A percentile compares a stretch with the other conserved stretches of the same genome.
Evolutionary conservation across 2,113 vertebrate species (phyloP).

Genomic region (Rhizomys pruinosus): DNA sequence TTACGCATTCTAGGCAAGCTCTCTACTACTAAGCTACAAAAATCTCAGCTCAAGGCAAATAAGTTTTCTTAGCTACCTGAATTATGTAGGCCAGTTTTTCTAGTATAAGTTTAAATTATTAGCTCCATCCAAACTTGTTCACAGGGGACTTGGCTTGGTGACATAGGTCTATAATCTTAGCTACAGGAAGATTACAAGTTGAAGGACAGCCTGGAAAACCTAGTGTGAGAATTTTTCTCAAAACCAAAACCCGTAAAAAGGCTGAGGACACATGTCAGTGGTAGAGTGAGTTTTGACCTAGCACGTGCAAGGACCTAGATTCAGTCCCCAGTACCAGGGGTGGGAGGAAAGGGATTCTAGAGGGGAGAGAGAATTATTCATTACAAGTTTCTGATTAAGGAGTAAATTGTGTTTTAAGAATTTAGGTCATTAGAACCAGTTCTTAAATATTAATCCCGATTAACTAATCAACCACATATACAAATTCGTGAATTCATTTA

Average conservation of each 20-base stretch:
- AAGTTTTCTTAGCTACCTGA: neutral
- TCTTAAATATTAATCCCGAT: neutral
- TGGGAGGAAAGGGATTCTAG: neutral
- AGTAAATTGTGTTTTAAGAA: slow-evolving; percentile 6
- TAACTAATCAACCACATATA: neutral
- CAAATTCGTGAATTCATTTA: slow-evolving; percentile 22
- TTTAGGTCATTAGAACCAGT: slow-evolving; percentile 17
- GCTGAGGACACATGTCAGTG: neutral
- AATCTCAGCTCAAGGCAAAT: neutral
- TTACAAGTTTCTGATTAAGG: slow-evolving; percentile 1
- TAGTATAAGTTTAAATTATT: neutral
- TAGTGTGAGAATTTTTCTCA: neutral
- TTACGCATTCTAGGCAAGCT: neutral
- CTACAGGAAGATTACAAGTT: neutral
- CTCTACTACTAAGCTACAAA: neutral
- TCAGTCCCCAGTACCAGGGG: neutral
- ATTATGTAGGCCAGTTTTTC: neutral
- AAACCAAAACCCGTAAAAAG: neutral
- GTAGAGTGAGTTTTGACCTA: neutral
- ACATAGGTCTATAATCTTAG: neutral
- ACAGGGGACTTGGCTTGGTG: neutral
- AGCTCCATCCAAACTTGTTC: neutral
- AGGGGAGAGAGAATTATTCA: neutral
- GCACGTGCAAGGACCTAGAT: neutral
- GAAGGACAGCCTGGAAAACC: neutral